Percentiles rank a stretch among this genome's conserved stretches.
phyloP scores from a whole-genome alignment of 2,888 invertebrate genomes.

The Melinaea marsaeus region DNA sequence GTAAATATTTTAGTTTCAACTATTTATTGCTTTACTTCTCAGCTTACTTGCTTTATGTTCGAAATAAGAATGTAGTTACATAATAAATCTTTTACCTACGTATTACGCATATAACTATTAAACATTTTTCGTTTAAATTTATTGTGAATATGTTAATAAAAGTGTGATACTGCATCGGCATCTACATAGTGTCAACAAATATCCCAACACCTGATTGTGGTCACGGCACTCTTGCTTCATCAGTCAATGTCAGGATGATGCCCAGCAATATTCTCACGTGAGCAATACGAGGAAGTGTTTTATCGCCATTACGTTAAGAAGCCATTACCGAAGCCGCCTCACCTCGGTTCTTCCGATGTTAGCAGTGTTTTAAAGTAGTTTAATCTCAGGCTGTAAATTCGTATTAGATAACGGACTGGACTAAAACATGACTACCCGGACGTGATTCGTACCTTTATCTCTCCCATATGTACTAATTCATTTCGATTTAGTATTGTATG shows the following conservation, averaged over 20 bases:
- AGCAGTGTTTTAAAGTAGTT: conserved; percentile 45
- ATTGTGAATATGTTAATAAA: conserved; percentile 29
- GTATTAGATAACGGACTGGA: conserved; percentile 62
- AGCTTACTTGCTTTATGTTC: too few species aligned
- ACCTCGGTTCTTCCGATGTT: conserved; percentile 46
- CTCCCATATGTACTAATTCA: conserved; percentile 30
- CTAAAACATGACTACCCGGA: conserved; percentile 56
- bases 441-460: conserved; percentile 57
- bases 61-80: too few species aligned
- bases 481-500: conserved; percentile 17
- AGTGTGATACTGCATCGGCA: conserved; percentile 23
- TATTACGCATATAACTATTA: too few species aligned
- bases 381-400: conserved; percentile 67
- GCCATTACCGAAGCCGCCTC: conserved; percentile 57
- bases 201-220: conserved; percentile 27
- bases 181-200: conserved; percentile 25
- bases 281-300: conserved; percentile 59
- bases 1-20: too few species aligned
- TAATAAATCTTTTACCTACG: too few species aligned
- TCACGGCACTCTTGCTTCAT: conserved; percentile 48
- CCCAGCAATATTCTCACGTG: conserved; percentile 58
- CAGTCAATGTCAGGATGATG: conserved; percentile 57
- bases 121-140: too few species aligned
- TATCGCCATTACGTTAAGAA: conserved; percentile 60
- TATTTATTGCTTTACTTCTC: too few species aligned